These are phyloP conservation scores for Erythrolamprus reginae DNA, from an alignment of 2,113 vertebrate genomes.

Conservation along the genomic window DNA sequence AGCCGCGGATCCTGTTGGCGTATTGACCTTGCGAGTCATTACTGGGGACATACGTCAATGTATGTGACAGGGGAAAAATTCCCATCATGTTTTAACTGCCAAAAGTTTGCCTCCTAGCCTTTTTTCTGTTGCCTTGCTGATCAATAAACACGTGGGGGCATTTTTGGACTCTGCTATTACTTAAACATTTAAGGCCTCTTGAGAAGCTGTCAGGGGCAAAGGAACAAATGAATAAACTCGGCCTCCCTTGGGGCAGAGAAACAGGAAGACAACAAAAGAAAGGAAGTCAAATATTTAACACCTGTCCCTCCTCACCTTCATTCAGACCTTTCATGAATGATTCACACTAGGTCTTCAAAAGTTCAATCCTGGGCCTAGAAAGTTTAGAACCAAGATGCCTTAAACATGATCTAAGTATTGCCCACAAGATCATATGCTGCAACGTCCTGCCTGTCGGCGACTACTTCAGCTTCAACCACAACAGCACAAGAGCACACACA, in stretches of 20 bases:
- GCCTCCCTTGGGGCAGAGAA: neutral
- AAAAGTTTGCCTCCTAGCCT: neutral
- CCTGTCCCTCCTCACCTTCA: neutral
- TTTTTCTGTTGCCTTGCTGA: neutral
- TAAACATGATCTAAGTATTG: too few relatives aligned
- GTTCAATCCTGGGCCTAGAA: too few relatives aligned
- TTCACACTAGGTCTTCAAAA: neutral
- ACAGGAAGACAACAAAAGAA: neutral
- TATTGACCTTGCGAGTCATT: conserved; percentile 13
- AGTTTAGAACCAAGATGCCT: too few relatives aligned
- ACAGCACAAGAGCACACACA: too few relatives aligned
- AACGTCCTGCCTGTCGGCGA: too few relatives aligned
- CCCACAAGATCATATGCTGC: too few relatives aligned
- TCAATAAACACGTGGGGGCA: neutral
- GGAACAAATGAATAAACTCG: neutral
- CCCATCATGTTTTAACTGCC: conserved; percentile 1
- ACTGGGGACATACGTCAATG: neutral
- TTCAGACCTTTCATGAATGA: neutral
- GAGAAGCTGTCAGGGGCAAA: neutral
- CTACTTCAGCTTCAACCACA: too few relatives aligned
- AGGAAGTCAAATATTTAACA: conserved; percentile 9
- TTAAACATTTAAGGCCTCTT: neutral
- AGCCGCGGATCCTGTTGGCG: neutral
- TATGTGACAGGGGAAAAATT: conserved; percentile 6
- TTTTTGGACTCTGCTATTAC: neutral